phyloP scores from a whole-genome alignment of 2,113 vertebrate species.

The Chrysochloris asiatica region DNA sequence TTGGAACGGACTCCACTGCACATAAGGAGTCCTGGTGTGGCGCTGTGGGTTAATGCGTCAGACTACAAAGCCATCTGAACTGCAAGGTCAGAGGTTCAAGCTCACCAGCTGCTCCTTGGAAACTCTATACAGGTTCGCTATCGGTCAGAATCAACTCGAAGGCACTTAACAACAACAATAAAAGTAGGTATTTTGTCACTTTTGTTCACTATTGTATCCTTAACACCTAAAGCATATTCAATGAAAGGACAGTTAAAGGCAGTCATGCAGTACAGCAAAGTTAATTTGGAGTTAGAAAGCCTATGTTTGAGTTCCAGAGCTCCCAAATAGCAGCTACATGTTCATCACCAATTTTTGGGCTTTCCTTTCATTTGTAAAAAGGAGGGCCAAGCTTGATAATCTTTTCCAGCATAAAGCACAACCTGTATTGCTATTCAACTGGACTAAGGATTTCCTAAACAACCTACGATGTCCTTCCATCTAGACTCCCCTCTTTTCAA shows the following conservation, averaged over 20 bases:
- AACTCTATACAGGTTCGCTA: too few relatives aligned
- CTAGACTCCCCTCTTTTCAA: slow-evolving; percentile 31
- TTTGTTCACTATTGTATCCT: slow-evolving; percentile 24
- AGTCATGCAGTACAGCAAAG: neutral
- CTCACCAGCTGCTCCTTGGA: too few relatives aligned
- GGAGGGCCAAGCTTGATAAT: slow-evolving; percentile 19
- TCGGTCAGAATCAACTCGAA: too few relatives aligned
- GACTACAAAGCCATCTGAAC: too few relatives aligned
- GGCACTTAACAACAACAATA: too few relatives aligned
- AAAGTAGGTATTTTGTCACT: neutral
- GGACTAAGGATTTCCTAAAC: neutral
- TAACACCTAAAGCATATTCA: neutral
- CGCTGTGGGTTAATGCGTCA: too few relatives aligned
- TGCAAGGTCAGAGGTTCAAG: too few relatives aligned
- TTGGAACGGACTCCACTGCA: too few relatives aligned
- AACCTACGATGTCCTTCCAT: neutral
- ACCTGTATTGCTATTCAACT: neutral
- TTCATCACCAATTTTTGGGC: neutral
- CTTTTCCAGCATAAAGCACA: neutral
- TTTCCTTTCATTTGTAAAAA: slow-evolving; percentile 26
- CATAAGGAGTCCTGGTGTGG: too few relatives aligned
- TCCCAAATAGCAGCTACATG: neutral
- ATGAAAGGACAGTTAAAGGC: neutral
- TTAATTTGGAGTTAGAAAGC: neutral
- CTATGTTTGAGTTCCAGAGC: neutral